These are phyloP conservation scores for Thalassophryne amazonica DNA, from an alignment of 2,797 vertebrate genomes.

Conservation along the genomic window DNA sequence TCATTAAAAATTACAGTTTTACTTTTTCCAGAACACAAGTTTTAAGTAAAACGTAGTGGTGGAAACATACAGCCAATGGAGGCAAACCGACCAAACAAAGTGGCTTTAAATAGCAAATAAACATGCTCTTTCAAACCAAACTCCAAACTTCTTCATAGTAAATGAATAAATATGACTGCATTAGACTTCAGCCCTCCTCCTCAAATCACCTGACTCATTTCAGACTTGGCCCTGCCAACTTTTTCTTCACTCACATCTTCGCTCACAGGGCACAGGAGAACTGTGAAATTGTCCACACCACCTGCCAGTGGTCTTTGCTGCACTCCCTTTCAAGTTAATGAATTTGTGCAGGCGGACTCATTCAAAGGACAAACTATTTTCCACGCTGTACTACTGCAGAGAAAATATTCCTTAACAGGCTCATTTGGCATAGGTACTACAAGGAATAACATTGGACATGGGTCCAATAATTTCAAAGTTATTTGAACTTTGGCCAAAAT, in stretches of 20 bases:
- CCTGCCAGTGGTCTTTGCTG: conserved; percentile 65
- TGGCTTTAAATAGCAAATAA: neutral
- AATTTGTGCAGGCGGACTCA: conserved; percentile 61
- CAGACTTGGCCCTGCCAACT: conserved; percentile 22
- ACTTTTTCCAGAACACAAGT: too few relatives aligned
- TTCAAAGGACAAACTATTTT: conserved; percentile 37
- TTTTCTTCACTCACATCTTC: conserved; percentile 55
- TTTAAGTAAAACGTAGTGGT: too few relatives aligned
- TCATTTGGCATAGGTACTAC: conserved; percentile 49
- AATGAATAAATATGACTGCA: conserved; percentile 24
- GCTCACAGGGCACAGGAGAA: conserved; percentile 59
- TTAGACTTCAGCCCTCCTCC: conserved; percentile 20
- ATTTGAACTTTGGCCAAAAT: too few relatives aligned
- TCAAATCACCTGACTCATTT: conserved; percentile 46
- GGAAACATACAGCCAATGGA: too few relatives aligned
- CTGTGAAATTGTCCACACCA: conserved; percentile 64
- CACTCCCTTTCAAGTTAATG: conserved; percentile 71
- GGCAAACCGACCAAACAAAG: too few relatives aligned
- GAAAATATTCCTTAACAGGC: conserved; percentile 44
- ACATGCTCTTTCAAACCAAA: neutral
- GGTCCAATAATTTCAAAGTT: conserved; percentile 13
- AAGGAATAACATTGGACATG: conserved; percentile 11
- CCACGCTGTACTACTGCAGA: conserved; percentile 59
- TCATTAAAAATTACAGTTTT: too few relatives aligned
- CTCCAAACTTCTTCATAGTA: conserved; percentile 8